Conservation (phyloP, 2,797 vertebrate genomes). For the Antrozous pallidus region DNA sequence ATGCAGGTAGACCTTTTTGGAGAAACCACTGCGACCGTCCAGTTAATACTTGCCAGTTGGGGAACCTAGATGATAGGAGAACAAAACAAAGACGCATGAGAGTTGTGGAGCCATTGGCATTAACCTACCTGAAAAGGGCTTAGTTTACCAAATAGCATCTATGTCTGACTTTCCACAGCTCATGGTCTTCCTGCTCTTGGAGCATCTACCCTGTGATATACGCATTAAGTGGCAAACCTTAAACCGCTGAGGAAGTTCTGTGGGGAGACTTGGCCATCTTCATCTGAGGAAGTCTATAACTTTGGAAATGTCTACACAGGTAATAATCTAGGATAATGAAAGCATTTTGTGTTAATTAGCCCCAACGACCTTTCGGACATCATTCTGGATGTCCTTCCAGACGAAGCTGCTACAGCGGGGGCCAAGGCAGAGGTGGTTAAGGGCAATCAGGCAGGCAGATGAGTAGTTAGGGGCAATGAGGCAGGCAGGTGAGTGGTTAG, state of each 20-base stretch:
- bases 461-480: no score
- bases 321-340: no score
- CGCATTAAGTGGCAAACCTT: not conserved
- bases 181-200: not conserved
- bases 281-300: constrained; percentile 13
- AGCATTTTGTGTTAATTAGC: no score
- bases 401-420: no score
- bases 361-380: no score
- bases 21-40: not conserved
- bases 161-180: not conserved
- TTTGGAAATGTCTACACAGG: not conserved
- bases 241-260: not conserved
- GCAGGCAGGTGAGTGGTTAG: no score
- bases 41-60: not conserved
- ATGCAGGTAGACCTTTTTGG: not conserved
- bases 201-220: not conserved
- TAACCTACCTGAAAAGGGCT: not conserved
- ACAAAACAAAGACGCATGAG: not conserved
- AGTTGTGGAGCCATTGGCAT: not conserved
- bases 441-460: no score
- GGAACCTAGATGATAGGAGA: not conserved
- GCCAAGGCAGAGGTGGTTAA: no score
- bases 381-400: no score
- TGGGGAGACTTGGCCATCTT: not conserved
- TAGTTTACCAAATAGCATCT: not conserved